Evolutionary conservation across 2,113 vertebrate species (phyloP).

Genomic region (Rhombomys opimus): DNA sequence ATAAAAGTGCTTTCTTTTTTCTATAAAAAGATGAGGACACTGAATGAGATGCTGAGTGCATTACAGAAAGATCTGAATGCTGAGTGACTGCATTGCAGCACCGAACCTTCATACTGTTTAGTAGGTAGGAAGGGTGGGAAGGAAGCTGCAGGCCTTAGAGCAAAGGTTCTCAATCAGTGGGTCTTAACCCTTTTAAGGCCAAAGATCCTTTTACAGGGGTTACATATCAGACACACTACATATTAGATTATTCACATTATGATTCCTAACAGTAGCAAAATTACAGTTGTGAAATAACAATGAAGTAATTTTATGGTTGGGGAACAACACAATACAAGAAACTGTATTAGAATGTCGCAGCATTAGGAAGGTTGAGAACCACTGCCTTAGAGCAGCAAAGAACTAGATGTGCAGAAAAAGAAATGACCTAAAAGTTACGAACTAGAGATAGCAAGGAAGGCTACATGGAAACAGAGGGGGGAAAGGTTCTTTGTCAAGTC

Average conservation of each 20-base stretch:
- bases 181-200: not conserved
- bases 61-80: not conserved
- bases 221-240: not conserved
- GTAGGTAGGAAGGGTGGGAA: not conserved
- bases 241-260: not conserved
- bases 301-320: not conserved
- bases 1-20: not conserved
- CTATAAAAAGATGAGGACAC: not conserved
- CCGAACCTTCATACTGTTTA: not conserved
- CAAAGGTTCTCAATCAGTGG: not conserved
- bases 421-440: conserved; percentile 1
- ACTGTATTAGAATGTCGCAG: not conserved
- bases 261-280: not conserved
- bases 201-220: not conserved
- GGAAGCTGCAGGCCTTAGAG: not conserved
- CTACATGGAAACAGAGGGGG: not conserved
- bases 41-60: not conserved
- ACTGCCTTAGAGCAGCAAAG: not conserved
- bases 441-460: not conserved
- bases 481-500: not conserved
- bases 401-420: not conserved
- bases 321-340: not conserved
- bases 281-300: not conserved
- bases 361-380: not conserved
- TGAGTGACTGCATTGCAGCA: accelerated